Evolutionary conservation across 2,888 invertebrate species (phyloP).

Genomic region (Aphodius sticticus): DNA sequence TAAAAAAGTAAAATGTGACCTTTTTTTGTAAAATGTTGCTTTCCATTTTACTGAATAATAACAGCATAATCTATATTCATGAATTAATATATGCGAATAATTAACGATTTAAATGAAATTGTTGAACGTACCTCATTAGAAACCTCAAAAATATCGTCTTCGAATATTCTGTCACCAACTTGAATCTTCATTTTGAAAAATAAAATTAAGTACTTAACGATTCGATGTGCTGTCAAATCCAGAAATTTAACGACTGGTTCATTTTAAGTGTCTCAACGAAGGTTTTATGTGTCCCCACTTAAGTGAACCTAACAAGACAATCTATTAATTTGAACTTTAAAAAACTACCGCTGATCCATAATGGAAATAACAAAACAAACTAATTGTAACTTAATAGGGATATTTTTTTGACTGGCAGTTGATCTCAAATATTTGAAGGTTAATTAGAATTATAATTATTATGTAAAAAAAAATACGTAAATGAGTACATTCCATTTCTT

Average conservation of each 20-base stretch:
- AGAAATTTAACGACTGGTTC: neutral
- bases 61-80: neutral
- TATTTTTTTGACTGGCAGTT: neutral
- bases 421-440: neutral
- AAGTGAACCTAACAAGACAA: neutral
- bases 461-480: neutral
- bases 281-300: neutral
- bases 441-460: neutral
- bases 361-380: neutral
- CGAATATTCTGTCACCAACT: conserved; percentile 6
- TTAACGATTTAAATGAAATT: neutral
- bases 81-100: neutral
- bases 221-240: neutral
- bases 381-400: neutral
- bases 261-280: neutral
- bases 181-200: conserved; percentile 10
- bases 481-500: neutral
- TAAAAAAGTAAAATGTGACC: neutral
- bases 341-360: neutral
- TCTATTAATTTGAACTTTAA: neutral
- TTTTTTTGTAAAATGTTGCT: neutral
- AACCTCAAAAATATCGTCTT: neutral
- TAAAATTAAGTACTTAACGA: neutral
- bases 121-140: conserved; percentile 6
- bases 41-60: neutral